Conservation (phyloP, 2,113 vertebrate species). For the Entelurus aequoreus region DNA sequence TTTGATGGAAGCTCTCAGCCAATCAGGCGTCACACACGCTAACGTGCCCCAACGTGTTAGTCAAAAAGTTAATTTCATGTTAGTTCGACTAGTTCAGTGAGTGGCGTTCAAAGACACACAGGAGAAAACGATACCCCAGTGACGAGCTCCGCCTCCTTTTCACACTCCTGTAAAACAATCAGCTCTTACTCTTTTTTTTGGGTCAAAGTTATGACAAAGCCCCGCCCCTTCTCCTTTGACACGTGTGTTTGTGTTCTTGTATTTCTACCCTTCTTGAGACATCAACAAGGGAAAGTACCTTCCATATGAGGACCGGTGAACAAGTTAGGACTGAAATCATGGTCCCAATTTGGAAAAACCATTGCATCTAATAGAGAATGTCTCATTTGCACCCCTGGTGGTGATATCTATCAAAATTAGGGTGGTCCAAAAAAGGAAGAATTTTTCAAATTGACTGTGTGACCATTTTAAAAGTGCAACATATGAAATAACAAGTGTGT, state of each 20-base stretch:
- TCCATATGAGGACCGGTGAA: too few species aligned
- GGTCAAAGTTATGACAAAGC: neutral
- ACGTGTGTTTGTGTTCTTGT: neutral
- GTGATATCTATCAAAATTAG: too few species aligned
- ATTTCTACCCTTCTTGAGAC: neutral
- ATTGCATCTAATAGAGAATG: too few species aligned
- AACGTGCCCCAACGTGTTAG: neutral
- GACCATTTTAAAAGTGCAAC: too few species aligned
- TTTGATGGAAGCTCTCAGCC: slow-evolving; percentile 20
- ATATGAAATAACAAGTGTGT: too few species aligned
- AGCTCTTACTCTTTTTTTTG: slow-evolving; percentile 14
- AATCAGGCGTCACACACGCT: slow-evolving; percentile 13
- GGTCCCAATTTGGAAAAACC: too few species aligned
- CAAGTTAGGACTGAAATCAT: too few species aligned
- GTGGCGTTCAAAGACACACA: too few species aligned
- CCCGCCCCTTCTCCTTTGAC: neutral
- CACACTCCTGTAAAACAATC: slow-evolving; percentile 62
- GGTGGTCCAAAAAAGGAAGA: too few species aligned
- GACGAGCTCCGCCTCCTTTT: slow-evolving; percentile 42
- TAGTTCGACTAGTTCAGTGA: neutral
- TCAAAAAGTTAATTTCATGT: neutral
- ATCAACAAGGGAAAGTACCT: too few species aligned
- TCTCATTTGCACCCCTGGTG: too few species aligned
- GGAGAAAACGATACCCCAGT: slow-evolving; percentile 46
- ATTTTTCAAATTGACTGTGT: too few species aligned